phyloP scores from a whole-genome alignment of 2,888 invertebrate genomes.

The Epinotia brunnichana region DNA sequence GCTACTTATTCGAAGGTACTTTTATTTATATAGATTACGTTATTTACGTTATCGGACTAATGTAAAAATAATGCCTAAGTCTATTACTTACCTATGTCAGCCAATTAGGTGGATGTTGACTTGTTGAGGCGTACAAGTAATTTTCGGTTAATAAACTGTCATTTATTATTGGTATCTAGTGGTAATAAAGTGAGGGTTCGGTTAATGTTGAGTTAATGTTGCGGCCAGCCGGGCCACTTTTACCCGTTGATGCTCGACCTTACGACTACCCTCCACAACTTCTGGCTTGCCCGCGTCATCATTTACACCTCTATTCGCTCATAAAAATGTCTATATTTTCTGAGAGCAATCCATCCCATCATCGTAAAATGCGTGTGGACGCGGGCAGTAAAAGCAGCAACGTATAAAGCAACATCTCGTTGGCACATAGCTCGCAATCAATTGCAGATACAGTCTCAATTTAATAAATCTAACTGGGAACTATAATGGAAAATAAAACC shows the following conservation, averaged over 20 bases:
- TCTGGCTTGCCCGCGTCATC: slow-evolving; percentile 58
- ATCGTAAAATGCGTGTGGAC: slow-evolving; percentile 68
- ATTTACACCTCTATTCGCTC: slow-evolving; percentile 60
- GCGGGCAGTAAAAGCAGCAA: slow-evolving; percentile 67
- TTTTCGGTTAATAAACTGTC: background rate
- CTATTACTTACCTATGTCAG: no score
- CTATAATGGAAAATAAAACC: background rate
- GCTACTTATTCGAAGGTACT: no score
- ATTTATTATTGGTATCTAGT: background rate
- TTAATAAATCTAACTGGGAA: background rate
- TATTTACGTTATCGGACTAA: background rate
- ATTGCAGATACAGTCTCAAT: slow-evolving; percentile 14
- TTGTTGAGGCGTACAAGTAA: background rate
- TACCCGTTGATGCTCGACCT: slow-evolving; percentile 11
- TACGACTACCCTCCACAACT: slow-evolving; percentile 42
- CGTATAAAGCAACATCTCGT: slow-evolving; percentile 57
- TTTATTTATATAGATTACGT: no score
- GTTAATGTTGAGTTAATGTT: slow-evolving; percentile 6
- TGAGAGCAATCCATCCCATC: slow-evolving; percentile 69
- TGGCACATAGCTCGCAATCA: slow-evolving; percentile 51
- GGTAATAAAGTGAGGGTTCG: background rate
- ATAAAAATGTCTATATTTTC: slow-evolving; percentile 75
- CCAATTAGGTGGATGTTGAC: background rate
- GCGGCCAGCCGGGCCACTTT: slow-evolving; percentile 14
- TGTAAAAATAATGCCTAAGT: background rate